Evolutionary conservation across 2,797 vertebrate genomes (phyloP).

Genomic region (Urophycis tenuis): DNA sequence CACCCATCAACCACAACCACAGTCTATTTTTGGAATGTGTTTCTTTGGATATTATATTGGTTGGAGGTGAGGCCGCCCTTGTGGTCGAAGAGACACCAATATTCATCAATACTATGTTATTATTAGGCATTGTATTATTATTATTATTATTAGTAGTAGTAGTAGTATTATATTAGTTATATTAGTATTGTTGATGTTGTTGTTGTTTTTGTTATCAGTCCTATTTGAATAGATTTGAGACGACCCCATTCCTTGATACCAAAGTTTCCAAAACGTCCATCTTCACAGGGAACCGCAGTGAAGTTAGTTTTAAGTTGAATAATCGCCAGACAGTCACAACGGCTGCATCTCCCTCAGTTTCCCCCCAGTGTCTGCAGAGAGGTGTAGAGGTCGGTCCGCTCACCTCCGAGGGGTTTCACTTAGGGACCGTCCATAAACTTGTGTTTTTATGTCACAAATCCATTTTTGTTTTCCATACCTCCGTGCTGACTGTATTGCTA

Average conservation of each 20-base stretch:
- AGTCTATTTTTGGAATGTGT: background rate
- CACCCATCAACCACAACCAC: background rate
- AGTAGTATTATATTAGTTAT: background rate
- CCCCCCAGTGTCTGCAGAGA: too few species aligned
- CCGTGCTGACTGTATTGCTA: too few species aligned
- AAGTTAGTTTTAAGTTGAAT: too few species aligned
- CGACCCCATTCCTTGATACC: background rate
- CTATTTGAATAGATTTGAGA: background rate
- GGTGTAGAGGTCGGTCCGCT: too few species aligned
- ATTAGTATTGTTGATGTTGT: background rate
- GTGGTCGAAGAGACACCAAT: background rate
- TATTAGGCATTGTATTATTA: too few species aligned
- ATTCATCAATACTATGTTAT: background rate
- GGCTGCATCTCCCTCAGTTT: too few species aligned
- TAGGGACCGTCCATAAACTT: too few species aligned
- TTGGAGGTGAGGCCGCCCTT: background rate
- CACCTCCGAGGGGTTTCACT: too few species aligned
- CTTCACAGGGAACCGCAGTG: background rate
- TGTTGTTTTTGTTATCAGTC: background rate
- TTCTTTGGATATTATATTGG: background rate
- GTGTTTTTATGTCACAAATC: too few species aligned
- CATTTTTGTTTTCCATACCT: too few species aligned
- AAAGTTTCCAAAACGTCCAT: background rate
- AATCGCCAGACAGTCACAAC: too few species aligned
- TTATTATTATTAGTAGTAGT: background rate